Percentiles rank a stretch among this genome's conserved stretches.
Evolutionary conservation across 1,140 invertebrate genomes (phyloP).

Genomic region (Mizuhopecten yessoensis): DNA sequence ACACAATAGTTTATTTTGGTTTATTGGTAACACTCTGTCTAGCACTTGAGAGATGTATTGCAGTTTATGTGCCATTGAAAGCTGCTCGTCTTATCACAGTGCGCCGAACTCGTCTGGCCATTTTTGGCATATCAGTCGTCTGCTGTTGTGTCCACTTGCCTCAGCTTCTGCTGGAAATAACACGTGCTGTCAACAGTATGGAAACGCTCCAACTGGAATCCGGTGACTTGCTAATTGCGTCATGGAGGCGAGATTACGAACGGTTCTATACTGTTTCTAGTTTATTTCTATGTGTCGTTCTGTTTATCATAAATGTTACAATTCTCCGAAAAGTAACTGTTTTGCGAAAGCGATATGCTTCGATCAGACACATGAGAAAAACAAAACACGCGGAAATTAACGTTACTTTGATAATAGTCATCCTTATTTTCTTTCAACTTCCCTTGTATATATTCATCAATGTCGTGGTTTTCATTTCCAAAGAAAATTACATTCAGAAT

Average conservation of each 20-base stretch:
- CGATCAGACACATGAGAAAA: slow-evolving; percentile 32
- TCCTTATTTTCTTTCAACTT: slow-evolving; percentile 52
- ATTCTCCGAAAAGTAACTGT: slow-evolving; percentile 46
- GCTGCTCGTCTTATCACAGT: slow-evolving; percentile 31
- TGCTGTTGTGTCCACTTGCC: slow-evolving; percentile 42
- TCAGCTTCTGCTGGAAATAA: slow-evolving; percentile 43
- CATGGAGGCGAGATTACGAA: slow-evolving; percentile 47
- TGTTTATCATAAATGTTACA: slow-evolving; percentile 42
- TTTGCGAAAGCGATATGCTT: slow-evolving; percentile 9
- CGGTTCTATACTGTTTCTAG: slow-evolving; percentile 46
- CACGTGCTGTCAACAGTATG: neutral
- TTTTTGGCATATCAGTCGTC: slow-evolving; percentile 1
- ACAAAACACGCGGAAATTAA: slow-evolving; percentile 46
- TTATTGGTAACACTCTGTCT: slow-evolving; percentile 48
- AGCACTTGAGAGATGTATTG: slow-evolving; percentile 50
- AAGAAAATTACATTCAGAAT: neutral
- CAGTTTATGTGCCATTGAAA: slow-evolving; percentile 46
- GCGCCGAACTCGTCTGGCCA: slow-evolving; percentile 30
- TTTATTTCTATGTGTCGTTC: slow-evolving; percentile 43
- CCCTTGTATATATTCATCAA: slow-evolving; percentile 43
- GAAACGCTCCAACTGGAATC: neutral
- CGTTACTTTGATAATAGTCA: slow-evolving; percentile 28
- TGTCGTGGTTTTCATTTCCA: slow-evolving; percentile 25
- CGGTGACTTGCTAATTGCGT: neutral
- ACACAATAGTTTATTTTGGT: slow-evolving; percentile 41